A percentile compares a stretch with the other conserved stretches of the same genome.
phyloP scores from a whole-genome alignment of 1,140 invertebrate species.

The Asobara japonica region DNA sequence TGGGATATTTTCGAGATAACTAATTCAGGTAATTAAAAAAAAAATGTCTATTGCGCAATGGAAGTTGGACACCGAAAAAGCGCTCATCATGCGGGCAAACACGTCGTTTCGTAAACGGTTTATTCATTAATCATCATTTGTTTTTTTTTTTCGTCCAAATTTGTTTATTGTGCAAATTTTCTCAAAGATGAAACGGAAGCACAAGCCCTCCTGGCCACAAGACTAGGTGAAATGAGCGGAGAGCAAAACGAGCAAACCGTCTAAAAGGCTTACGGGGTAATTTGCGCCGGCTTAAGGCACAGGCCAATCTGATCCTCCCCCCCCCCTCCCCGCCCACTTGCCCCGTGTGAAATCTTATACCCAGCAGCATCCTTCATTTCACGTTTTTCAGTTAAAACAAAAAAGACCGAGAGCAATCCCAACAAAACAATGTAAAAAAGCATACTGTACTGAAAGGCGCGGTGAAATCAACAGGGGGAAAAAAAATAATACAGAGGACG shows the following conservation, averaged over 20 bases:
- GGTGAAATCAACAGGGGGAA: not conserved
- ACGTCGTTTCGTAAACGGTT: no score
- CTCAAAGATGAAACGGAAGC: conserved; percentile 1
- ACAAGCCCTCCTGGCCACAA: not conserved
- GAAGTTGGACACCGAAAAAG: no score
- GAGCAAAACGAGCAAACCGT: conserved; percentile 53
- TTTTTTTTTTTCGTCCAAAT: not conserved
- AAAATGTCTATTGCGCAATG: no score
- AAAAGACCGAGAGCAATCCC: no score
- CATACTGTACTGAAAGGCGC: not conserved
- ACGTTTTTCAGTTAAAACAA: conserved; percentile 20
- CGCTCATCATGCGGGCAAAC: no score
- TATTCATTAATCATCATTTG: not conserved
- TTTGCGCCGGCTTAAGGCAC: conserved; percentile 60
- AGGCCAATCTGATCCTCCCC: conserved; percentile 56
- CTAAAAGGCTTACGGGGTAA: conserved; percentile 63
- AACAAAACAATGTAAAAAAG: conserved; percentile 16
- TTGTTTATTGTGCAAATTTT: not conserved
- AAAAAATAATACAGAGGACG: conserved; percentile 29
- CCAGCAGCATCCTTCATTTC: conserved; percentile 31
- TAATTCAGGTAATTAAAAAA: no score
- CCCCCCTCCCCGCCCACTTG: not conserved
- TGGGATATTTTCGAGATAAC: no score
- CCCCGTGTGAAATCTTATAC: conserved; percentile 60
- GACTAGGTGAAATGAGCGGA: conserved; percentile 35